These are phyloP conservation scores for Calyptomena viridis DNA, from an alignment of 2,113 vertebrate species.

Conservation along the genomic window DNA sequence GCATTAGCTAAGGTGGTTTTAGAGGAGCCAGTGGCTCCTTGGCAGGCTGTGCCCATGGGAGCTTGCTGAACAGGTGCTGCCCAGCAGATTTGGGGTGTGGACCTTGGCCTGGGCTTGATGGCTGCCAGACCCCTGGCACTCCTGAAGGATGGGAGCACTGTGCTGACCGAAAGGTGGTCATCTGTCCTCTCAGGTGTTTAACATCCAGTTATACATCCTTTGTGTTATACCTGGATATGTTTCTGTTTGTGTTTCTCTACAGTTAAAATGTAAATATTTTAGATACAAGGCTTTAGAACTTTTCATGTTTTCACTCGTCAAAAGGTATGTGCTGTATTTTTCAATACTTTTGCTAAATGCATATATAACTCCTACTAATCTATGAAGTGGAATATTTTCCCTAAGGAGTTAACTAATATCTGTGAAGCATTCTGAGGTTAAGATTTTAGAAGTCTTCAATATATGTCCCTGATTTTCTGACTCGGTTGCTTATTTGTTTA, in stretches of 20 bases:
- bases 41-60: rapidly evolving
- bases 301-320: background rate
- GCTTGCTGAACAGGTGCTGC: rapidly evolving
- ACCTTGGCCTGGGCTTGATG: rapidly evolving
- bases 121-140: rapidly evolving
- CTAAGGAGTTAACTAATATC: constrained; percentile 56
- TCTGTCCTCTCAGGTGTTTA: background rate
- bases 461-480: constrained; percentile 54
- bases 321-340: background rate
- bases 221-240: background rate
- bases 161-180: too few species aligned
- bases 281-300: background rate
- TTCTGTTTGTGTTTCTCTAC: background rate
- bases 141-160: rapidly evolving
- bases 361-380: background rate
- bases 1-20: background rate
- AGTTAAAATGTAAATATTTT: constrained; percentile 4
- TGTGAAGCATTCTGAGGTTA: constrained; percentile 31
- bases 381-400: constrained; percentile 15
- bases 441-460: constrained; percentile 54
- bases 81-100: rapidly evolving
- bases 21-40: rapidly evolving
- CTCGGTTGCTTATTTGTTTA: constrained; percentile 68
- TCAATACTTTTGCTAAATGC: constrained; percentile 8
- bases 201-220: background rate